Evolutionary conservation across 2,113 vertebrate genomes (phyloP).

Genomic region (Cynoglossus semilaevis): DNA sequence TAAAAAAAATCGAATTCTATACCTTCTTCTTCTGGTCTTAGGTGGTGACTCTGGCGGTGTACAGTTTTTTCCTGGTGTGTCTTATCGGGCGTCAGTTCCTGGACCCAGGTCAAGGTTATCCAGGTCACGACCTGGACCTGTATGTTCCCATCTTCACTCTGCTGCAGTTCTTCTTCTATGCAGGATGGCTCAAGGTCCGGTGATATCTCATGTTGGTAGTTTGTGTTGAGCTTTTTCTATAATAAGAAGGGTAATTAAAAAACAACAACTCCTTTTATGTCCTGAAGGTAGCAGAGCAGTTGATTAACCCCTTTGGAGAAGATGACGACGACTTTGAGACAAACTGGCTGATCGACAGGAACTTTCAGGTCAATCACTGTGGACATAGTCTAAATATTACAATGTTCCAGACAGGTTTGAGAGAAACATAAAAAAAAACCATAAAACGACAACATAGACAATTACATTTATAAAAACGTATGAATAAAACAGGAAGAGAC

Average conservation of each 20-base stretch:
- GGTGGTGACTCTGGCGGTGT: constrained; percentile 93
- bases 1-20: no score
- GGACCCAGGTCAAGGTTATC: constrained; percentile 85
- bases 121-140: constrained; percentile 87
- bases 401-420: not conserved
- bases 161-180: constrained; percentile 94
- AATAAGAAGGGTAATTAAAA: no score
- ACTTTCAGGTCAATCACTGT: constrained; percentile 82
- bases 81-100: constrained; percentile 93
- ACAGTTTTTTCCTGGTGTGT: constrained; percentile 92
- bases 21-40: constrained; percentile 37
- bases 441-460: no score
- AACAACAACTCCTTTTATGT: not conserved
- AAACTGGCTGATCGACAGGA: constrained; percentile 90
- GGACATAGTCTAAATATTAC: not conserved
- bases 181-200: constrained; percentile 91
- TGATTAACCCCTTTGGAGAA: constrained; percentile 93
- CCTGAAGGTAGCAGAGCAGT: constrained; percentile 86
- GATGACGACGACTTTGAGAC: constrained; percentile 93
- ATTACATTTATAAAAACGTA: no score
- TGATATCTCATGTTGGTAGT: not conserved
- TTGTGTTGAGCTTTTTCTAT: no score
- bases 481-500: not conserved
- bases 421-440: no score
- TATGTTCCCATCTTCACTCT: constrained; percentile 91